Base-by-base conservation (phyloP, 2,797 vertebrate species). In the Anguilla megastoma region DNA sequence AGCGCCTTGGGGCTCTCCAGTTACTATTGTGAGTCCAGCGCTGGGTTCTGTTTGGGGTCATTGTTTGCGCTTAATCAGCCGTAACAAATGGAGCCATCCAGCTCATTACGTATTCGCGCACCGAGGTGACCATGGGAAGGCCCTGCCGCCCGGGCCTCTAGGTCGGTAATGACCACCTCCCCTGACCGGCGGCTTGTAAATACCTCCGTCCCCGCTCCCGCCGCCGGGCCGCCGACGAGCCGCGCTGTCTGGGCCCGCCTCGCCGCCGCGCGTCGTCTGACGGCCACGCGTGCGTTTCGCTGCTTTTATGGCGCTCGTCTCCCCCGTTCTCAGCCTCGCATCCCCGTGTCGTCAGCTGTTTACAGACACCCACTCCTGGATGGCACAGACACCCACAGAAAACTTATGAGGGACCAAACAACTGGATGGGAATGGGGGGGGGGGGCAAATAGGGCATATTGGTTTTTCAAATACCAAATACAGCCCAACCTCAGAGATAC, bases 1-100 rank as follows among this genome's bases (percentile, higher is more conserved):
- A 94, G 93, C 95, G 96, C 97, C 97, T 95, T 92, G 91, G 95
- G 95, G 96, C 96, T 96, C 97, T 97, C 95, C 90, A 93, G 95
- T 96, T 95, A 96, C 97, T 93, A 93, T 96, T 96, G 96, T 94
- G 95, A 95, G 94, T 91, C 92, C 94, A 92, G 91, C 96, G 95
- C 82, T 10, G 63, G 88, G 94, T 95, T 96, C 95, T 97, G 95
- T 97, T 97, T 97, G 97, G 96, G 93, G 91, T 94, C 95, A 97
- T 98, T 98, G 97, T 99, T 96, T 95, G 82, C 92, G 91, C 92
- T 94, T 96, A 98, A 97, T 97, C 97, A 98, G 94, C 97, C 97
- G 82, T 97, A 95, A 91, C 96, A 97, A 97, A 97, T 97, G 80
- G 87, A 95, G 95, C 96, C 95, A 97, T 96, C 94, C 95, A 94